phyloP scores from a whole-genome alignment of 2,797 vertebrate genomes.

The Eulemur coronatus region DNA sequence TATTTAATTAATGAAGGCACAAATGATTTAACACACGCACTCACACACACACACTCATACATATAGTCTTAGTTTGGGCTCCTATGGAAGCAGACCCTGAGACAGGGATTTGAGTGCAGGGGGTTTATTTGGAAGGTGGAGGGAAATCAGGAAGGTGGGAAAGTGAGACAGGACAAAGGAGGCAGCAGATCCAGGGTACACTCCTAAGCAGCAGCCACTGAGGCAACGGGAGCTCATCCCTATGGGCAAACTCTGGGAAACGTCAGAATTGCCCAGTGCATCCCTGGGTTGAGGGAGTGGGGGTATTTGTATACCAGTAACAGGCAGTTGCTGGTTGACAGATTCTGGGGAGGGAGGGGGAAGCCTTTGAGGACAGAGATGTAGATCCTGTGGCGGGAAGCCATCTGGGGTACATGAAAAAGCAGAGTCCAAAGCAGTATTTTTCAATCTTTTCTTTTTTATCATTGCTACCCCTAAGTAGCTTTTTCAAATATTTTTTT shows the following conservation, averaged over 20 bases:
- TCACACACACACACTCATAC: not conserved
- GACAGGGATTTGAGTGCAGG: not conserved
- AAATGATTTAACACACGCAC: not conserved
- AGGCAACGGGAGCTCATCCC: not conserved
- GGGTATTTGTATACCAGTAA: rapidly evolving
- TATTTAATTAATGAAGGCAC: not conserved
- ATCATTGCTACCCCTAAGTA: not conserved
- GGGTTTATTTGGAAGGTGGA: not conserved
- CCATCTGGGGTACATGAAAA: not conserved
- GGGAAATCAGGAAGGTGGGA: not conserved
- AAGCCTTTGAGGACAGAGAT: not conserved
- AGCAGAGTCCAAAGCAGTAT: not conserved
- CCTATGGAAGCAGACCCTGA: not conserved
- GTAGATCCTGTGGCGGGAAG: too few species aligned
- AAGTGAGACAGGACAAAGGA: not conserved
- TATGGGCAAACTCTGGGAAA: not conserved
- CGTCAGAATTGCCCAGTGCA: rapidly evolving
- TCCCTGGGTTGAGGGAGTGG: rapidly evolving
- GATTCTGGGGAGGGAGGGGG: not conserved
- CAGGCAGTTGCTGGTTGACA: not conserved
- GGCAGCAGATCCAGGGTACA: rapidly evolving
- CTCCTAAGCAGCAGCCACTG: not conserved
- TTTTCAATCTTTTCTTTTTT: not conserved
- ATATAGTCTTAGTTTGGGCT: not conserved
- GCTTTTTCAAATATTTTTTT: not conserved